Base-by-base conservation (phyloP, 2,888 invertebrate species). In the Agrypnus murinus region DNA sequence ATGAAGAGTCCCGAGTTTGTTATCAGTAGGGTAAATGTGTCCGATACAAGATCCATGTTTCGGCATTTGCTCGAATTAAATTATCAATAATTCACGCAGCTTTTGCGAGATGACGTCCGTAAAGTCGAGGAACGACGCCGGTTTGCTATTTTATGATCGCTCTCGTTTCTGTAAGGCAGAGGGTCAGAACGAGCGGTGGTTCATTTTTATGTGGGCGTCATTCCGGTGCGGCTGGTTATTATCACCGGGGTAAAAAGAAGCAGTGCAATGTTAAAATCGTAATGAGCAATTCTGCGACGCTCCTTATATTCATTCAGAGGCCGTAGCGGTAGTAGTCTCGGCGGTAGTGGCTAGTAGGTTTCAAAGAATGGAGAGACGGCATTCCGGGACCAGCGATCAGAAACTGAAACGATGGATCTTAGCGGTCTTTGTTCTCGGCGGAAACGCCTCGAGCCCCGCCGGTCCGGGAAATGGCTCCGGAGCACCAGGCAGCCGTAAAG, bases 21-120 rank as follows among this genome's bases (percentile, higher is more conserved):
- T 62, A 62, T 53, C 43, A 36, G 62, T 31, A 32, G 40, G 48
- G 57, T 19, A 63, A 66, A 50, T 62, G 38, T 60, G 60, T 45
- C 50, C 70, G 73, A 82, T 83, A 79, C 79, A 81, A 82, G 82
- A 83, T 82, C 82, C 82, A 81, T 83, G 83, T 79, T 77, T 79
- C 77, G 78, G 81, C 83, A 83, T 84, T 84, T 82, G 78, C 80
- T 79, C 82, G 83, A 85, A 85, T 85, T 84, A 84, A 85, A 85
- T 80, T 82, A 84, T 85, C 84, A 84, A 84, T 84, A 84, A 85
- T 85, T 84, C 84, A 85, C 66, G 75, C 74, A 71, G 74, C 78
- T 77, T 74, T 81, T 80, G 78, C 79, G 79, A 78, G 79, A 79
- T 82, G 82, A 81, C 79, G 80, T 80, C 77, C 77, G 81, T 82